Conservation (phyloP, 64 coral and sea anemone species). For the Actinia tenebrosa region DNA sequence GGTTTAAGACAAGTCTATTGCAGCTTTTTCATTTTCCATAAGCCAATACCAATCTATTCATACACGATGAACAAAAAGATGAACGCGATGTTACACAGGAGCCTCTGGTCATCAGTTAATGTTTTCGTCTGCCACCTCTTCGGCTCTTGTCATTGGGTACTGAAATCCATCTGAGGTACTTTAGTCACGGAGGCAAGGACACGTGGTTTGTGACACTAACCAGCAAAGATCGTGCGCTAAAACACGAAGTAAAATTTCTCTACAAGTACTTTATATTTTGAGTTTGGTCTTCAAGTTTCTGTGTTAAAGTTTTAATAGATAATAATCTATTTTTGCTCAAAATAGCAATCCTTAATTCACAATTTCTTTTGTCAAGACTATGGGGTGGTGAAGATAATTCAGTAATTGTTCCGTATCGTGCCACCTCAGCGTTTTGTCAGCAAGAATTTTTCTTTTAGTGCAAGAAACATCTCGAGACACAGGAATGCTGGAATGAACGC, state of each 20-base stretch:
- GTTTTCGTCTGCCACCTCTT: not conserved
- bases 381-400: not conserved
- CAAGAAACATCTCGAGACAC: not conserved
- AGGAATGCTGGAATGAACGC: not conserved
- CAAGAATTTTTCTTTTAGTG: not conserved
- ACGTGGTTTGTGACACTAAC: not conserved
- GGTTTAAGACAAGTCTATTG: not conserved
- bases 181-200: not conserved
- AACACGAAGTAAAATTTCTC: too few relatives aligned
- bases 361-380: not conserved
- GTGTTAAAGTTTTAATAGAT: too few relatives aligned
- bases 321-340: too few relatives aligned
- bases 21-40: not conserved
- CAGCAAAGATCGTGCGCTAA: too few relatives aligned
- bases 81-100: not conserved
- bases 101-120: not conserved
- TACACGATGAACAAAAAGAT: not conserved
- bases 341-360: too few relatives aligned
- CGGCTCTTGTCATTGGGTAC: not conserved
- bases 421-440: not conserved
- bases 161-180: not conserved
- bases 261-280: too few relatives aligned
- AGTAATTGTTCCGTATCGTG: too few relatives aligned
- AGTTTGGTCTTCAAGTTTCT: too few relatives aligned
- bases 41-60: conserved; percentile 7